Evolutionary conservation across 1,140 invertebrate species (phyloP).

Genomic region (Matsumurasca onukii): DNA sequence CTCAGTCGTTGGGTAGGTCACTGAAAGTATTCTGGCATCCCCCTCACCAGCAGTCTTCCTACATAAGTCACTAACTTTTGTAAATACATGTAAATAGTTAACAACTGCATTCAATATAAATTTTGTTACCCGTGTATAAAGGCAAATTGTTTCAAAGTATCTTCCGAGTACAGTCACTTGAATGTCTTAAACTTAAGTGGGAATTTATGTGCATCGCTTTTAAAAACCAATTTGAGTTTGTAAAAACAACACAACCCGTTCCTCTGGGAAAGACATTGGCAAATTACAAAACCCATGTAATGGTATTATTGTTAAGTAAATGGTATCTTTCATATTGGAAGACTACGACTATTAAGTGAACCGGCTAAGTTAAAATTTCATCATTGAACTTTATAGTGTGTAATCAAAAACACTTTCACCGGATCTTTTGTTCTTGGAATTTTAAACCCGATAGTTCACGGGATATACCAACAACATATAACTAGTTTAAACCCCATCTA

Average conservation of each 20-base stretch:
- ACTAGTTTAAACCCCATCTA: no score
- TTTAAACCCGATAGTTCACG: no score
- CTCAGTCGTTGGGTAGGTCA: background rate
- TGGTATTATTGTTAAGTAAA: background rate
- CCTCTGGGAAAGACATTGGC: background rate
- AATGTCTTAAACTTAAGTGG: background rate
- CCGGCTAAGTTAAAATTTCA: no score
- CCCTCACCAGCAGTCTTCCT: slow-evolving; percentile 22
- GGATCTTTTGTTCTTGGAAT: no score
- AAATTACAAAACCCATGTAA: background rate
- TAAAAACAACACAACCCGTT: background rate
- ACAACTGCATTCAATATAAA: slow-evolving; percentile 7
- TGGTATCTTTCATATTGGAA: background rate
- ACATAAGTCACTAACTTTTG: slow-evolving; percentile 14
- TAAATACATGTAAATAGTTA: slow-evolving; percentile 24
- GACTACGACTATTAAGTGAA: no score
- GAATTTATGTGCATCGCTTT: background rate
- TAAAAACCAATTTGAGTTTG: background rate
- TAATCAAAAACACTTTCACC: no score
- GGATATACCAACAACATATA: no score
- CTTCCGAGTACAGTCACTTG: slow-evolving; percentile 8
- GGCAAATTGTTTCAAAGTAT: background rate
- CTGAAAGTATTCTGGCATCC: background rate
- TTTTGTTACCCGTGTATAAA: slow-evolving; percentile 14
- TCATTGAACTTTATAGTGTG: no score